Conservation (phyloP, 2,888 invertebrate genomes). For the Carabus problematicus region DNA sequence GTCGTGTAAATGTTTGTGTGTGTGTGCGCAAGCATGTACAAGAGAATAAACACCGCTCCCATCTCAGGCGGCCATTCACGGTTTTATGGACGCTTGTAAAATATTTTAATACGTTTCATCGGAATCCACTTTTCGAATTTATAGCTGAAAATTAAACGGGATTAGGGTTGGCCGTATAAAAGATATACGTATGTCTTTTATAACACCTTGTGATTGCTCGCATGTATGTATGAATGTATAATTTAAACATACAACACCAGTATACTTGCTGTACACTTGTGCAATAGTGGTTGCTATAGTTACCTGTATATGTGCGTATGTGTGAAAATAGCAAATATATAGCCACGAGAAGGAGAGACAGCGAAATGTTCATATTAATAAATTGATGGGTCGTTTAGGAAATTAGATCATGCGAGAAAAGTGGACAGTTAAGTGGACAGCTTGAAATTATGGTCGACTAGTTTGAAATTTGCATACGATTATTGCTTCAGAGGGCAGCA, state of each 20-base stretch:
- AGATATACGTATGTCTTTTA: too few relatives aligned
- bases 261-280: background rate
- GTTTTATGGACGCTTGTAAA: constrained; percentile 41
- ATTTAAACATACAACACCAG: too few relatives aligned
- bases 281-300: background rate
- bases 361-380: constrained; percentile 17
- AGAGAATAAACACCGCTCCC: constrained; percentile 7
- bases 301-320: too few relatives aligned
- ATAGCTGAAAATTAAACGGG: constrained; percentile 37
- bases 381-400: constrained; percentile 28
- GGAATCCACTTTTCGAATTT: constrained; percentile 35
- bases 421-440: constrained; percentile 19
- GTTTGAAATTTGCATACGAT: constrained; percentile 37
- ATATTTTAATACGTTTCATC: constrained; percentile 39
- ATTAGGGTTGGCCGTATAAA: constrained; percentile 19
- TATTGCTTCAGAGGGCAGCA: background rate
- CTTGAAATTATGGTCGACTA: constrained; percentile 21
- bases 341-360: background rate
- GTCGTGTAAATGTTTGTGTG: too few relatives aligned
- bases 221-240: too few relatives aligned
- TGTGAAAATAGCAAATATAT: constrained; percentile 1
- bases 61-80: constrained; percentile 3
- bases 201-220: too few relatives aligned
- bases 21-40: constrained; percentile 5
- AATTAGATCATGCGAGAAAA: constrained; percentile 36